These are phyloP conservation scores for Gallinago media DNA, from an alignment of 2,113 vertebrate species.

Conservation along the genomic window DNA sequence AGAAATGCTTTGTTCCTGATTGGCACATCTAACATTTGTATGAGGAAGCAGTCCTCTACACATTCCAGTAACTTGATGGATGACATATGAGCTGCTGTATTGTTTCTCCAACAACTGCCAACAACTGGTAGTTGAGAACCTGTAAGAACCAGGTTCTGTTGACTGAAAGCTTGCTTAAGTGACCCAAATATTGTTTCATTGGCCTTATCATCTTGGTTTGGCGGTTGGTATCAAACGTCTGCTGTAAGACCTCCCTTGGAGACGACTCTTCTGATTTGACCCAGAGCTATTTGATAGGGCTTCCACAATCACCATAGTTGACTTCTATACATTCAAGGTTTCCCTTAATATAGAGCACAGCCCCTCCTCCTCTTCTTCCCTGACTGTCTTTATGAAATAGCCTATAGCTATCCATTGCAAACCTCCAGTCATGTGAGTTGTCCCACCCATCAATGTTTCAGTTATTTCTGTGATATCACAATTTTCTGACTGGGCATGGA, in stretches of 20 bases:
- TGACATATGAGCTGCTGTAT: background rate
- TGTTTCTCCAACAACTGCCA: background rate
- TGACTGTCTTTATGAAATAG: background rate
- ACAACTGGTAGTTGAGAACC: background rate
- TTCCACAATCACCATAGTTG: fast-evolving
- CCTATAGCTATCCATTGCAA: background rate
- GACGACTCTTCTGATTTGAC: background rate
- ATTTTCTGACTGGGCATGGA: background rate
- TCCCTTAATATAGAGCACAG: background rate
- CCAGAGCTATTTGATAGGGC: background rate
- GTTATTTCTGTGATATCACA: background rate
- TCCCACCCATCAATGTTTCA: background rate
- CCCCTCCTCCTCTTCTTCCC: background rate
- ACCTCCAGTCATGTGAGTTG: background rate
- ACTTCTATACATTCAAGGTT: background rate
- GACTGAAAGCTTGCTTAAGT: background rate
- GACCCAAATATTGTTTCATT: background rate
- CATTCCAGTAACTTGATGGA: background rate
- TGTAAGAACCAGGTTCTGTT: background rate
- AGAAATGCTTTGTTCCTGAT: background rate
- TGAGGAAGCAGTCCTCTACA: background rate
- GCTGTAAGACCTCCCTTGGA: background rate
- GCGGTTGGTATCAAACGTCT: background rate
- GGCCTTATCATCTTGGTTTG: background rate
- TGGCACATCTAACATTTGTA: background rate